phyloP scores from a whole-genome alignment of 2,113 vertebrate species.

The Xenotilapia flavipinnis region DNA sequence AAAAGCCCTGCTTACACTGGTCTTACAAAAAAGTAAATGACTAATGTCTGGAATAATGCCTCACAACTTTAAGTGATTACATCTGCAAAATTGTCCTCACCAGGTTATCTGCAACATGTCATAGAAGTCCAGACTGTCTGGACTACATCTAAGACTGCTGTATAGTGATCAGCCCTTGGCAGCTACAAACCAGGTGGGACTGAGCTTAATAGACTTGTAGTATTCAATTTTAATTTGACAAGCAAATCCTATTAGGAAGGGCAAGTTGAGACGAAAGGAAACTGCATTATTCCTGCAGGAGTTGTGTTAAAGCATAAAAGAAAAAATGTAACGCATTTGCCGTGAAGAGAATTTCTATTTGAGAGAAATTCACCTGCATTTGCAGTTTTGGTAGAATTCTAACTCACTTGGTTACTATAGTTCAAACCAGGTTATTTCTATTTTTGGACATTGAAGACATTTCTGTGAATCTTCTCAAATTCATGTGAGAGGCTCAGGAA shows the following conservation, averaged over 20 bases:
- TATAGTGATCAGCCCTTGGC: not conserved
- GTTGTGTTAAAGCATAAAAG: not conserved
- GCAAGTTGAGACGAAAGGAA: not conserved
- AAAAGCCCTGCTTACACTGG: not conserved
- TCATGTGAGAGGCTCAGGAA: not conserved
- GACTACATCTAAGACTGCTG: not conserved
- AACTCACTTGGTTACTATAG: not conserved
- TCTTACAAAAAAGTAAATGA: not conserved
- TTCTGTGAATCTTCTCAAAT: not conserved
- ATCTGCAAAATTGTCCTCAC: not conserved
- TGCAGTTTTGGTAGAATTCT: conserved; percentile 7
- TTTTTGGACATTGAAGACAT: not conserved
- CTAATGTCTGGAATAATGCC: not conserved
- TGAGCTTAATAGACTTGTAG: conserved; percentile 20
- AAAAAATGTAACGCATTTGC: not conserved
- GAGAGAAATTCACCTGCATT: not conserved
- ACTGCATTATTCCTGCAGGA: not conserved
- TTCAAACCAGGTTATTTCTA: not conserved
- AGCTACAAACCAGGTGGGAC: conserved; percentile 13
- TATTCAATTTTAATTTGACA: conserved; percentile 19
- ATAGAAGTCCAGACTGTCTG: conserved; percentile 8
- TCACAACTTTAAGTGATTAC: not conserved
- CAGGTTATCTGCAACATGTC: not conserved
- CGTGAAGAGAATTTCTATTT: conserved; percentile 8
- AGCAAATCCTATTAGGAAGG: not conserved